phyloP scores from a whole-genome alignment of 2,797 vertebrate species.

The Bradypodion ventrale region DNA sequence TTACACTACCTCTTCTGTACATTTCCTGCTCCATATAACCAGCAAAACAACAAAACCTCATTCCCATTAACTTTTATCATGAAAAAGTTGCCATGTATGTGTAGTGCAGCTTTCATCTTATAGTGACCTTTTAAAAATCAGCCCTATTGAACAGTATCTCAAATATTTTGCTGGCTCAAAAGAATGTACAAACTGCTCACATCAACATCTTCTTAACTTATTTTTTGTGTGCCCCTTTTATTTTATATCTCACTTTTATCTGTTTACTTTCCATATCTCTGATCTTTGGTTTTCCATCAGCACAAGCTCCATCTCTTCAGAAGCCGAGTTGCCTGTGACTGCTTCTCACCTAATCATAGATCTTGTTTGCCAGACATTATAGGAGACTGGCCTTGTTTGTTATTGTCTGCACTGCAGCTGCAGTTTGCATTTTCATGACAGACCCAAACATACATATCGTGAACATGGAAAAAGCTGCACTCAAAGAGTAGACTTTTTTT shows the following conservation, averaged over 20 bases:
- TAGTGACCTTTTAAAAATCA: not conserved
- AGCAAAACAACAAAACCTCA: not conserved
- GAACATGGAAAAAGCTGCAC: constrained; percentile 10
- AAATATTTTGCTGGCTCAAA: not conserved
- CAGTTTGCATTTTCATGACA: constrained; percentile 23
- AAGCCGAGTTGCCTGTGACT: not conserved
- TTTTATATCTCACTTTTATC: constrained; percentile 11
- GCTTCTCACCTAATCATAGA: constrained; percentile 13
- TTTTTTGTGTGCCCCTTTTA: constrained; percentile 2
- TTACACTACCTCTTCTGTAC: not conserved
- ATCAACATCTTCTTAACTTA: not conserved
- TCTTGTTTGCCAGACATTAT: constrained; percentile 22
- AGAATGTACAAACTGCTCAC: not conserved
- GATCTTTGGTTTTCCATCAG: constrained; percentile 6
- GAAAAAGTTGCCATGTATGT: not conserved
- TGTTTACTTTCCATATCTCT: constrained; percentile 10
- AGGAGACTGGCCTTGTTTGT: constrained; percentile 21
- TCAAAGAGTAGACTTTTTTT: constrained; percentile 14
- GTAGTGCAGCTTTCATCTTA: not conserved
- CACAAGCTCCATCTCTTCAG: not conserved
- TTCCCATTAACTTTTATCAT: not conserved
- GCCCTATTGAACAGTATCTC: not conserved
- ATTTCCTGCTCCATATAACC: not conserved
- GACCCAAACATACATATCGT: not conserved
- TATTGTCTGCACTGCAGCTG: constrained; percentile 12